Evolutionary conservation across 2,888 invertebrate species (phyloP).

Genomic region (Oegoconia quadripuncta): DNA sequence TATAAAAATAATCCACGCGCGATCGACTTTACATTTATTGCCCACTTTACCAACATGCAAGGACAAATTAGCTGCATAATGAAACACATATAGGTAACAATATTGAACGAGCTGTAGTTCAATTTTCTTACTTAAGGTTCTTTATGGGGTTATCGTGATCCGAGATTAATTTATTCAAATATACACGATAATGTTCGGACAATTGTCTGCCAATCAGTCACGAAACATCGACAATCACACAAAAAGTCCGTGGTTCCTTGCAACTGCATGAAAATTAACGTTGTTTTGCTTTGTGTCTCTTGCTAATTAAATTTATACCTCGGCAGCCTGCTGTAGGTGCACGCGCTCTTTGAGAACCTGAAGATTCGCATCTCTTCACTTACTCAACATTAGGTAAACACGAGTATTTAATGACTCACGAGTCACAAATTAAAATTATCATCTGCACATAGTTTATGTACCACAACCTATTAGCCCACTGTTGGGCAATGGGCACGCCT

Average conservation of each 20-base stretch:
- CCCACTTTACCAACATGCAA: conserved; percentile 29
- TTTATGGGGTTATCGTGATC: conserved; percentile 21
- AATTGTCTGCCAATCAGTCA: conserved; percentile 32
- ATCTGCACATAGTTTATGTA: no score
- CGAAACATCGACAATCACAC: conserved; percentile 21
- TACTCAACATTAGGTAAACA: conserved; percentile 13
- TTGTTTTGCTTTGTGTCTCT: conserved; percentile 21
- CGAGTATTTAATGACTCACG: conserved; percentile 17
- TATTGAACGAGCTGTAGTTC: conserved; percentile 8
- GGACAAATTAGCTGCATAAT: conserved; percentile 16
- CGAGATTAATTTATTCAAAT: conserved; percentile 23
- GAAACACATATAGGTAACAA: conserved; percentile 5
- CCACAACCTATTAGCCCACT: no score
- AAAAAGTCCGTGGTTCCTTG: conserved; percentile 1
- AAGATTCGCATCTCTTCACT: conserved; percentile 15
- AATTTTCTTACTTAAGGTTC: not conserved
- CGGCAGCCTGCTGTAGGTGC: not conserved
- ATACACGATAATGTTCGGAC: conserved; percentile 17
- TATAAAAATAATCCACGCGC: conserved; percentile 30
- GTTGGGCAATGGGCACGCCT: no score
- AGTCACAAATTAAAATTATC: no score
- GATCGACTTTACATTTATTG: conserved; percentile 25
- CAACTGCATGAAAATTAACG: conserved; percentile 16
- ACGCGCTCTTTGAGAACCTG: conserved; percentile 17
- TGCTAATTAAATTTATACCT: conserved; percentile 20